Base-by-base conservation (phyloP, 2,888 invertebrate genomes). In the Sinopyrophorus schimmeli region DNA sequence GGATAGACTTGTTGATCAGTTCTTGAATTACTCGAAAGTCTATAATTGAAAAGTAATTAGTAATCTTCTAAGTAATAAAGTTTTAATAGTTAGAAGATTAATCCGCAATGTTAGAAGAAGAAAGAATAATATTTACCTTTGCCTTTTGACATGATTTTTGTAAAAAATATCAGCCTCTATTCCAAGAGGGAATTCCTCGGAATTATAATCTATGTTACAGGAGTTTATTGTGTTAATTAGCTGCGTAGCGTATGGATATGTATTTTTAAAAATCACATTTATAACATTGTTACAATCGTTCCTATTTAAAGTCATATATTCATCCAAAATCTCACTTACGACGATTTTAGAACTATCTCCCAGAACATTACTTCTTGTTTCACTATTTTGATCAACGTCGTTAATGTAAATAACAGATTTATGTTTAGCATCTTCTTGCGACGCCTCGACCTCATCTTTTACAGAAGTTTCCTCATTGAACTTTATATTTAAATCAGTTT, bases 11-110 rank as follows among this genome's bases (percentile, higher is more conserved):
- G 67, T 48, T 75, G 70, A 23, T 76, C 76, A 5, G 62, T 68
- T 46, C 75, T 68, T 11, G 75, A 70, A 57, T 77, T 78, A 38
- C 76, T 77, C 17, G 78, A 77, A 30, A 79, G 75, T 62, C 79
- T 79, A 66, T 17, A 69, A 68, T 26, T 32, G 48, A 38, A 32
- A 39, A 35, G 11, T 1, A n/a, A 39, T 15, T 17, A 2, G 5
- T n/a, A n/a, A n/a, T n/a, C 4, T 28, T 28, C 5, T 28, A 14
- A 11, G 9, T 10, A 5, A 12, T 12, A 28, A 3, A 5, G 5
- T 28, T 11, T 12, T 26, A 10, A 26, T 6, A 3, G 26, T 9
- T 5, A 26, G 9, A 41, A 20, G 20, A 3, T 5, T 9, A 37
- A 24, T 37, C 2, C 6, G 18, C 6, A 23, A 26, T 9, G 7